Base-by-base conservation (phyloP, 1,140 invertebrate species). In the Chironomus tepperi region DNA sequence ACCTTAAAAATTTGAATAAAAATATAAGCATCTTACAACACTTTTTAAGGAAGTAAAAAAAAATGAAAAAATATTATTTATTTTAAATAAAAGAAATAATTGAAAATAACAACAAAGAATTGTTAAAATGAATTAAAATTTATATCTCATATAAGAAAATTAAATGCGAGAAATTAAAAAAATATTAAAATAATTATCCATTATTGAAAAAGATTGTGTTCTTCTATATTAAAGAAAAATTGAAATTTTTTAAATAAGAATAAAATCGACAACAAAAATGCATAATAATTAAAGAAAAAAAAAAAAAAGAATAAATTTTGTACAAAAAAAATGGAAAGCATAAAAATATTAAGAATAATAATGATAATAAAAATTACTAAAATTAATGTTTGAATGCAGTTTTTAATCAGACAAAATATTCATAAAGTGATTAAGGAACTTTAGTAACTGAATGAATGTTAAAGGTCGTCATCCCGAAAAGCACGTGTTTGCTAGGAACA, bases 41-140 rank as follows among this genome's bases (percentile, higher is more conserved):
- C 15, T 12, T n/a, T 57, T 57, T 15, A 12, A 5, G 24, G 5
- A n/a, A 57, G 12, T 57, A 12, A 57, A 57, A 57, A 57, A 12
- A n/a, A 47, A 47, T 47, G 15, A 47, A 43, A 57, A 57, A 57
- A 15, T 34, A 34, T 15, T 57, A 57, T n/a, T 75, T 42, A 73
- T 21, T 15, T 42, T 34, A 75, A 34, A 34, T 72, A 75, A 75
- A 8, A 43, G 65, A 75, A 72, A 70, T 43, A 43, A 73, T 43
- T 70, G 10, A 43, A n/a, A 70, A 70, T 34, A 34, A 34, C 18
- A 73, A 42, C 73, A 21, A 76, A 77, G n/a, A 77, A 75, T 78
- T 80, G 77, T 76, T 78, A 79, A 77, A 76, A 76, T 76, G 67
- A 34, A 75, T 75, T 76, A 74, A 75, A 65, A 75, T 7, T 73